A percentile compares a stretch with the other conserved stretches of the same genome.
Conservation (phyloP, 1,140 invertebrate species). For the Papilio polytes region DNA sequence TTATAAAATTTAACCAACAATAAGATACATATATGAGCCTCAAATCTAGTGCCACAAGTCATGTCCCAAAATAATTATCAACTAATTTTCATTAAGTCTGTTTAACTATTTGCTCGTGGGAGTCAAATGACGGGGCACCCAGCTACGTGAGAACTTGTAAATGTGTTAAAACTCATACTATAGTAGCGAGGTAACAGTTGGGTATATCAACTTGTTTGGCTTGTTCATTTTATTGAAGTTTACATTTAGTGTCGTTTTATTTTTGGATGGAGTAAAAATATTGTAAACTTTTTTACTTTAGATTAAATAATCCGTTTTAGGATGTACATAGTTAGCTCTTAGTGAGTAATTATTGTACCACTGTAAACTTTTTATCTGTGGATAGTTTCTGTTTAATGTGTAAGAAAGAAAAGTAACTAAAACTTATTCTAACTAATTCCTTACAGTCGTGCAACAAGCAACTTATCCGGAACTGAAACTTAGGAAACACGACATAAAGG, state of each 20-base stretch:
- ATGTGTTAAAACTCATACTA: background rate
- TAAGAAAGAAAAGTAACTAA: background rate
- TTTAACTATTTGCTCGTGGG: conserved; percentile 23
- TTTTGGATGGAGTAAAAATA: background rate
- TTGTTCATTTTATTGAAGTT: background rate
- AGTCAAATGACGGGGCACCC: background rate
- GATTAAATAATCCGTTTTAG: too few species aligned
- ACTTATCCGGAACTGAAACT: background rate
- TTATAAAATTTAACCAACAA: background rate
- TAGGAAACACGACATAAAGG: background rate
- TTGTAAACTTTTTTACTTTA: too few species aligned
- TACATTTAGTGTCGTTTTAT: too few species aligned
- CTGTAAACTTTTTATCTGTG: too few species aligned
- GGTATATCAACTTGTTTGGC: background rate
- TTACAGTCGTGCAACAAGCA: background rate
- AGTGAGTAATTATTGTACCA: too few species aligned
- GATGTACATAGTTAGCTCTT: too few species aligned
- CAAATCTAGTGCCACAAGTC: background rate
- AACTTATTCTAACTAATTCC: background rate
- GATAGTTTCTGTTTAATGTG: background rate
- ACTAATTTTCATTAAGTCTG: conserved; percentile 28
- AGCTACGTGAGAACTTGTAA: background rate
- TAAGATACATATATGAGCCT: background rate
- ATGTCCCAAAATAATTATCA: conserved; percentile 12
- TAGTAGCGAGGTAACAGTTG: background rate